Conservation (phyloP, 2,888 invertebrate species). For the Philereme vetulata region DNA sequence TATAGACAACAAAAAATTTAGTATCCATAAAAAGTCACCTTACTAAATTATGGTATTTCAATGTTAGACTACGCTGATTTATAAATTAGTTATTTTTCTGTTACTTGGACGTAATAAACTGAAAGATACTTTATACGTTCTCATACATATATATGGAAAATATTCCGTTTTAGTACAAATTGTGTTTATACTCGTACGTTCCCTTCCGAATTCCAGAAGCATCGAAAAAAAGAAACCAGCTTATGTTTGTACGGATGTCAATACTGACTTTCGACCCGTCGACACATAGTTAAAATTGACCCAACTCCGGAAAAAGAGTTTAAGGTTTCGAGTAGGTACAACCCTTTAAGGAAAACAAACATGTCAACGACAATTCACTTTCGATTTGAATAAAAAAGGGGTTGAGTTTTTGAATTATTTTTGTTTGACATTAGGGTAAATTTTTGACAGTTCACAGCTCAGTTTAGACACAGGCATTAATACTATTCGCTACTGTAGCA, state of each 20-base stretch:
- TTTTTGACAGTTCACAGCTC: not conserved
- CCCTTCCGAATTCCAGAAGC: slow-evolving; percentile 59
- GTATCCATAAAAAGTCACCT: too few species aligned
- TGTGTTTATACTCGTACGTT: slow-evolving; percentile 9
- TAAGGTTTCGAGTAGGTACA: slow-evolving; percentile 1
- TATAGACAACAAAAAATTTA: too few species aligned
- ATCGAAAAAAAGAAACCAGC: slow-evolving; percentile 51
- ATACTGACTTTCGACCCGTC: slow-evolving; percentile 69
- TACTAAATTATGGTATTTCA: too few species aligned
- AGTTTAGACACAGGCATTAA: too few species aligned
- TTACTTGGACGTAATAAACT: not conserved
- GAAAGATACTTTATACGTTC: slow-evolving; percentile 21
- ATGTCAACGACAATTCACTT: slow-evolving; percentile 55
- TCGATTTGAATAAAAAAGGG: slow-evolving; percentile 33
- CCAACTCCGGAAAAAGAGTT: slow-evolving; percentile 12
- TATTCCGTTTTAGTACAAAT: too few species aligned
- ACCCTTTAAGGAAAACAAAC: slow-evolving; percentile 71
- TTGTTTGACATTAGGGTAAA: not conserved
- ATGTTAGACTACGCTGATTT: too few species aligned
- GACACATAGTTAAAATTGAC: slow-evolving; percentile 32
- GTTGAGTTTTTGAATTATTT: not conserved
- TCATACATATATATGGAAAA: not conserved
- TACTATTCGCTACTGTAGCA: too few species aligned
- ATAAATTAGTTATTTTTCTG: too few species aligned
- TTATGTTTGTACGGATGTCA: slow-evolving; percentile 74